These are phyloP conservation scores for Neoitamus cyanurus DNA, from an alignment of 2,888 invertebrate genomes.

Conservation along the genomic window DNA sequence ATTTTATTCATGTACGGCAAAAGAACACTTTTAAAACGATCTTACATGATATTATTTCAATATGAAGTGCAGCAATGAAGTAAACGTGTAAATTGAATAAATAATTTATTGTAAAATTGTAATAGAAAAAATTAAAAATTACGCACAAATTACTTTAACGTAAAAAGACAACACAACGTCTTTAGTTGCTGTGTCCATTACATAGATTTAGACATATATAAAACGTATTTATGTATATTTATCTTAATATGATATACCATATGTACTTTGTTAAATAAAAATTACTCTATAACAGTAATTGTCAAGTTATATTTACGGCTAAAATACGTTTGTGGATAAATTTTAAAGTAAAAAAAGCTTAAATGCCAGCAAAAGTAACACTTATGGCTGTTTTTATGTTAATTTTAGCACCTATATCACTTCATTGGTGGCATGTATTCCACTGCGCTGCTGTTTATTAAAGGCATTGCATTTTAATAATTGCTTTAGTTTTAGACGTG, in stretches of 20 bases:
- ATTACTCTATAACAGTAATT: neutral
- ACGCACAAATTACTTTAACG: neutral
- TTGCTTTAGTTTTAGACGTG: neutral
- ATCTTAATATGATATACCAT: neutral
- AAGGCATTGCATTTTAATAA: neutral
- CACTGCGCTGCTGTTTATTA: neutral
- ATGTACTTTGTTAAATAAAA: neutral
- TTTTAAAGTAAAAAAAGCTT: neutral
- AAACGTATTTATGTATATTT: neutral
- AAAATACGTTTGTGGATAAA: neutral
- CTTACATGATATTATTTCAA: neutral
- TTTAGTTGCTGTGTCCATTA: neutral
- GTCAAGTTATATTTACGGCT: neutral
- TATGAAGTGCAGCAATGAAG: neutral
- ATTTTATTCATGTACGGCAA: no score
- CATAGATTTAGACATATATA: neutral
- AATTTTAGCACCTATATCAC: constrained; percentile 1
- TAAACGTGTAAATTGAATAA: neutral
- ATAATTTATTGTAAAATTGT: neutral
- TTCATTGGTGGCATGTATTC: neutral
- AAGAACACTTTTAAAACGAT: neutral
- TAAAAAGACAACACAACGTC: neutral
- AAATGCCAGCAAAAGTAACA: neutral
- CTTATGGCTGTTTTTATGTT: neutral
- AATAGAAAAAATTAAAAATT: neutral